These are phyloP conservation scores for Chalcis sispes DNA, from an alignment of 2,888 invertebrate genomes.

Conservation along the genomic window DNA sequence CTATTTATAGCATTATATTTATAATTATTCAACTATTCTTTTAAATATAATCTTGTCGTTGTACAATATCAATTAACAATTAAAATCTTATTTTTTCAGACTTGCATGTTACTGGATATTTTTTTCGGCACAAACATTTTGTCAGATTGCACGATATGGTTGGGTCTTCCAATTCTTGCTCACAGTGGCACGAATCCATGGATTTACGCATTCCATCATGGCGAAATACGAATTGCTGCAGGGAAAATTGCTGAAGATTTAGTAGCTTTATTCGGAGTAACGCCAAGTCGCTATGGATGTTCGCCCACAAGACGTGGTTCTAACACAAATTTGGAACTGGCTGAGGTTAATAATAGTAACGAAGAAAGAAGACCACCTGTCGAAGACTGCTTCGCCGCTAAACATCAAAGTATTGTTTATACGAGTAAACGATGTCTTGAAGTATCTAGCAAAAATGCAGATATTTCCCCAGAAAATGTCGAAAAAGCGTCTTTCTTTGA, in stretches of 20 bases:
- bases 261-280: constrained; percentile 74
- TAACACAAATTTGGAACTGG: constrained; percentile 70
- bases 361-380: constrained; percentile 66
- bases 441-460: constrained; percentile 62
- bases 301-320: constrained; percentile 69
- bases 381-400: constrained; percentile 71
- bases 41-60: no score
- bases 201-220: constrained; percentile 82
- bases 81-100: constrained; percentile 76
- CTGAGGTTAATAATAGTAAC: constrained; percentile 67
- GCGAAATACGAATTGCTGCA: constrained; percentile 80
- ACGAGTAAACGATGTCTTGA: constrained; percentile 65
- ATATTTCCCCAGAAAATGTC: constrained; percentile 68
- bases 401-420: constrained; percentile 64
- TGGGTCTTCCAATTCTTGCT: constrained; percentile 79
- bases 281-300: constrained; percentile 71
- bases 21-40: no score
- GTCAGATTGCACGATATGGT: constrained; percentile 78
- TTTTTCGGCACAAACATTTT: constrained; percentile 77
- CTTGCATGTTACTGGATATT: constrained; percentile 78
- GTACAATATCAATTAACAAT: no score
- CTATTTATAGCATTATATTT: no score
- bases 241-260: constrained; percentile 78
- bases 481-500: constrained; percentile 61
- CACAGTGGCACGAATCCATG: constrained; percentile 81